phyloP scores from a whole-genome alignment of 2,797 vertebrate genomes.

The Pogonophryne albipinna region DNA sequence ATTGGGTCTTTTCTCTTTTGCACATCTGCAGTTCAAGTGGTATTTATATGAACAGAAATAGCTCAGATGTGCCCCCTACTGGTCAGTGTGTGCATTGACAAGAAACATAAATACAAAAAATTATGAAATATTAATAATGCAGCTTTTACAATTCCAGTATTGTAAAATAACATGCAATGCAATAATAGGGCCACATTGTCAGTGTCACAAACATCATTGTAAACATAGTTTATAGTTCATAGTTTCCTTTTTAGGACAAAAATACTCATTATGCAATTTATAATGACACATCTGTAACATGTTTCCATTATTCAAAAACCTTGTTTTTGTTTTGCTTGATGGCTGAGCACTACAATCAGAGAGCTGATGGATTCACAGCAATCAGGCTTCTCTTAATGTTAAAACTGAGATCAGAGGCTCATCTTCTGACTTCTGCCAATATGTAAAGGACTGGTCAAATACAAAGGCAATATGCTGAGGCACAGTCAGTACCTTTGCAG shows the following conservation, averaged over 20 bases:
- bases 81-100: constrained; percentile 29
- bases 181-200: neutral
- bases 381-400: neutral
- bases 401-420: neutral
- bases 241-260: neutral
- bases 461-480: neutral
- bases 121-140: too few species aligned
- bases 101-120: too few species aligned
- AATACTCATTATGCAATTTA: neutral
- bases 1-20: neutral
- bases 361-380: neutral
- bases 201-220: neutral
- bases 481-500: constrained; percentile 88
- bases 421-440: neutral
- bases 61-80: constrained; percentile 58
- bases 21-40: neutral
- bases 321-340: neutral
- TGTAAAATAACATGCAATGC: too few species aligned
- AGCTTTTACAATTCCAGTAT: too few species aligned
- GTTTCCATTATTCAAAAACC: neutral
- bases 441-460: neutral
- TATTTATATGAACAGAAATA: neutral
- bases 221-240: neutral
- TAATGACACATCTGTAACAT: neutral
- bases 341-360: neutral